These are phyloP conservation scores for Stramonita haemastoma DNA, from an alignment of 2,888 invertebrate species.

Conservation along the genomic window DNA sequence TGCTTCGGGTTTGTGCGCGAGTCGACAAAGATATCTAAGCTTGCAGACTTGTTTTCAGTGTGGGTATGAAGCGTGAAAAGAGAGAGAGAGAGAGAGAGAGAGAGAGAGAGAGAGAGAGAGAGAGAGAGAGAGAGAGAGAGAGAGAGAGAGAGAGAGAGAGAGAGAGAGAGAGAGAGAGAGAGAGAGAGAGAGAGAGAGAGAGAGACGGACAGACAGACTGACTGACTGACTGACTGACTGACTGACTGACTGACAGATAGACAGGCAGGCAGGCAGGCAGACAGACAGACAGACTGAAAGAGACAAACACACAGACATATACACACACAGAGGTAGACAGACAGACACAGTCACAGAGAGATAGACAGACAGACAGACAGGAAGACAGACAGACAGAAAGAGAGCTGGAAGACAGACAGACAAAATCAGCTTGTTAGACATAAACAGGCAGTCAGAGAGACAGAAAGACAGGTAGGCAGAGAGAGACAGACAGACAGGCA, in stretches of 20 bases:
- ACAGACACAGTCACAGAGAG: neutral
- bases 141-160: neutral
- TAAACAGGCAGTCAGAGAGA: neutral
- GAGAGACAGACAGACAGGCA: neutral
- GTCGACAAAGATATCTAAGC: too few species aligned
- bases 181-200: neutral
- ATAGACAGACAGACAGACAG: neutral
- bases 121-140: neutral
- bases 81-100: neutral
- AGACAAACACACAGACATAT: neutral
- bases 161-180: neutral
- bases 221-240: neutral
- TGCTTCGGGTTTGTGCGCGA: too few species aligned
- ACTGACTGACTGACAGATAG: neutral
- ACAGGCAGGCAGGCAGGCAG: neutral
- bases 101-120: neutral
- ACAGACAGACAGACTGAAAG: neutral
- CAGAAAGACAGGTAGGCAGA: neutral
- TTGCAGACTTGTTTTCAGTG: too few species aligned
- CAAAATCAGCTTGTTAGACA: neutral
- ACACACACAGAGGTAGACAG: neutral
- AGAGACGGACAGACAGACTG: neutral
- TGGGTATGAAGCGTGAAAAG: neutral
- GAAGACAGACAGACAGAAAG: neutral
- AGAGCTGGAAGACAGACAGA: neutral